These are phyloP conservation scores for Limosa lapponica DNA, from an alignment of 2,797 vertebrate genomes.

Conservation along the genomic window DNA sequence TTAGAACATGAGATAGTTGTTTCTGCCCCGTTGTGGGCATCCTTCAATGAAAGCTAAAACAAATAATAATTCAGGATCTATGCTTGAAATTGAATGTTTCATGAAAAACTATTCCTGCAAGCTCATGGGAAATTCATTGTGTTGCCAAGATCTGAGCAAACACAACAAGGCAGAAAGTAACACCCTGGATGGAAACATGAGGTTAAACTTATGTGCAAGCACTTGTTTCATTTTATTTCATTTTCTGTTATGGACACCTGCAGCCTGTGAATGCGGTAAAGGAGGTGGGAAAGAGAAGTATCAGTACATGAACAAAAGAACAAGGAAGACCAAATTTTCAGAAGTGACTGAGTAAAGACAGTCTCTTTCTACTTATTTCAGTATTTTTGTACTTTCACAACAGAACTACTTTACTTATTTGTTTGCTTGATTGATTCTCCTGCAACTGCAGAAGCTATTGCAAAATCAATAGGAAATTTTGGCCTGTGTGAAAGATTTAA, in stretches of 20 bases:
- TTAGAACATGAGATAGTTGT: background rate
- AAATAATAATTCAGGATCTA: background rate
- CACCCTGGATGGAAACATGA: background rate
- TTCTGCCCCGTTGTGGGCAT: background rate
- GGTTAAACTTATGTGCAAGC: background rate
- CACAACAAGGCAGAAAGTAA: background rate
- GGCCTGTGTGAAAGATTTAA: background rate
- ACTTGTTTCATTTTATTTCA: background rate
- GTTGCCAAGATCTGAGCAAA: background rate
- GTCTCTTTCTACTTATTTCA: background rate
- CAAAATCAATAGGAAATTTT: constrained; percentile 37
- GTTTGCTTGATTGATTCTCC: background rate
- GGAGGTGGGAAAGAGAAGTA: background rate
- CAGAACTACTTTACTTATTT: background rate
- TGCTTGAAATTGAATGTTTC: background rate
- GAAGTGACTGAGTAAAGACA: background rate
- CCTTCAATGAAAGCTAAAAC: background rate
- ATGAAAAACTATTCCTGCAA: background rate
- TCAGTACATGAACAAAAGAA: background rate
- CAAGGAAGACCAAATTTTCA: background rate
- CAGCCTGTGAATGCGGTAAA: background rate
- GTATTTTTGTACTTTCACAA: background rate
- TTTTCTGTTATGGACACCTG: background rate
- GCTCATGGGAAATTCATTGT: background rate
- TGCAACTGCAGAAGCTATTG: background rate